Evolutionary conservation across 2,888 invertebrate species (phyloP), one percentile per base, ranked within the genome.

Genomic region (Girardia tigrina): DNA sequence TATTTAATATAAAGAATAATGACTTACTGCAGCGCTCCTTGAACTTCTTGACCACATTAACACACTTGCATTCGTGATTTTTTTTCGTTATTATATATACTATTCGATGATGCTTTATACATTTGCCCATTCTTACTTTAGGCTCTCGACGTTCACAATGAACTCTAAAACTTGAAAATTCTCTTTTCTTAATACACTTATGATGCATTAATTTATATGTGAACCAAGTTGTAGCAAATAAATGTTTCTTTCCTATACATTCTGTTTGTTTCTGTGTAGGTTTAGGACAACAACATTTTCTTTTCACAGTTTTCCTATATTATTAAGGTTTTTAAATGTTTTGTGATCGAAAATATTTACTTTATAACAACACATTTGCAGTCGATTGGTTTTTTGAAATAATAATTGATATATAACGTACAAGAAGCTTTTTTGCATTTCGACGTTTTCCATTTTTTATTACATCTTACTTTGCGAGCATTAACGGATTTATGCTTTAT

Each of bases 401-500:
- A 74, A n/a, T 69, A 14, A 56, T 20, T 69, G 6, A 74, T 69
- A 56, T 69, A 56, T 23, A 69, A 42, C 4, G 28, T 74, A 20
- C 74, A 74, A n/a, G 74, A 74, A 14, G 74, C n/a, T 23, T 42
- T 74, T 26, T 74, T 26, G 56, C 74, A 74, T 74, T 28, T 42
- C 26, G 26, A 4, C 6, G 23, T 74, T 6, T 71, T 74, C 74
- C 74, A 74, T 26, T 42, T 42, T 56, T 42, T 69, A 26, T 26
- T 26, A 28, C 74, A 74, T 26, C 23, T 4, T 56, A 74, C 56
- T 74, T 69, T 26, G 1, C 4, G 1, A 12, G 26, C 8, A 14
- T 42, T n/a, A 4, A 70, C 56, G 1, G n/a, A 4, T 6, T 26
- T 26, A 1, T 28, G 42, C 23, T 26, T 56, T 26, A 56, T 74